Evolutionary conservation across 2,797 vertebrate species (phyloP).

Genomic region (Muraenolepis orangiensis): DNA sequence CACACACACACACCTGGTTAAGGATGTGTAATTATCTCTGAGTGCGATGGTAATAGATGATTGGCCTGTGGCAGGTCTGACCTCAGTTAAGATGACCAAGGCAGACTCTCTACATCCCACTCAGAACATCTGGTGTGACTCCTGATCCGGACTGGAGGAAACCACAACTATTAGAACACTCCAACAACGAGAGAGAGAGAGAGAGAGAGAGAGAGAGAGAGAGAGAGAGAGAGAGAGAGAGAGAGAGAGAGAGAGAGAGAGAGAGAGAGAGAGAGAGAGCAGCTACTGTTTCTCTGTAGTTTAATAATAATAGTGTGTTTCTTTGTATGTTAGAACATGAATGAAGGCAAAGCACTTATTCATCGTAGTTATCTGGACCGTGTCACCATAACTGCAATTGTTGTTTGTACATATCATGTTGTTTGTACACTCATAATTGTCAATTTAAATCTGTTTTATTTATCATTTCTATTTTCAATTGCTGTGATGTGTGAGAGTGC

Average conservation of each 20-base stretch:
- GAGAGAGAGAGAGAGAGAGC: not conserved
- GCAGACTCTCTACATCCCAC: not conserved
- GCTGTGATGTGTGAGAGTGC: too few species aligned
- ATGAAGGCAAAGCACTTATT: not conserved
- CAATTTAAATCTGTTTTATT: too few species aligned
- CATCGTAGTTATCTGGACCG: too few species aligned
- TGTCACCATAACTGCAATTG: not conserved
- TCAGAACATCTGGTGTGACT: not conserved
- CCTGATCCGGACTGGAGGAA: not conserved
- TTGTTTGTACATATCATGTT: too few species aligned
- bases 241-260: too few species aligned
- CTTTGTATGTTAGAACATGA: not conserved
- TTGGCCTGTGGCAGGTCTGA: slow-evolving; percentile 40
- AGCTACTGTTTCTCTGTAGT: not conserved
- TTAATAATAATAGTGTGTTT: not conserved
- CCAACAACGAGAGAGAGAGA: not conserved
- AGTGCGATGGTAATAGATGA: slow-evolving; percentile 44
- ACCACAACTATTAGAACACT: not conserved
- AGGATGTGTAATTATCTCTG: slow-evolving; percentile 1
- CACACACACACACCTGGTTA: not conserved
- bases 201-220: not conserved
- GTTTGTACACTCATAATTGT: too few species aligned
- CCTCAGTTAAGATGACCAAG: slow-evolving; percentile 32
- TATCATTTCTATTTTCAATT: too few species aligned
- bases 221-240: not conserved